Base-by-base conservation (phyloP, 1,140 invertebrate species). In the Drosophila arawakana region DNA sequence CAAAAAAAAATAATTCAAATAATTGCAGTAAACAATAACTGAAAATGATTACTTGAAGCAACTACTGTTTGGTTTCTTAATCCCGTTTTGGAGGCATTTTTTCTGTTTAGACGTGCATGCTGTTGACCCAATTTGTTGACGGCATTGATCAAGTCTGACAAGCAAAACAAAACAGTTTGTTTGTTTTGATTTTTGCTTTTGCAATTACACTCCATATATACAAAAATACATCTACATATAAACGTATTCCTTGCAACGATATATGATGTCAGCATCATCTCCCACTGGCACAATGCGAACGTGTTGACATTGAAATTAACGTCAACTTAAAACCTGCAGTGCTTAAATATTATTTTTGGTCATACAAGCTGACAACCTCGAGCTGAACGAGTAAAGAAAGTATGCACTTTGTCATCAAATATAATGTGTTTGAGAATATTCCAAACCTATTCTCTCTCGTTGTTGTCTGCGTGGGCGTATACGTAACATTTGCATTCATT, bases 101-200 rank as follows among this genome's bases (percentile, higher is more conserved):
- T 30, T 39, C 58, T 35, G 49, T 57, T 34, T 67, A n/a, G n/a
- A 43, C 41, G n/a, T 43, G 41, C n/a, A 43, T 43, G 9, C 41
- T 63, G 70, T 62, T 85, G 81, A 82, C 82, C 83, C 73, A 88
- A 88, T 88, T 85, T 54, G 65, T 63, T 57, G 50, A 65, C 77
- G 63, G 50, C 72, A 74, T 74, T 44, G 70, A 68, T 61, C 46
- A 69, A 61, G 65, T 72, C 41, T 55, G 18, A 73, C 35, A 37
- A 43, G 59, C 58, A 82, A 75, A 70, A 61, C 63, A 68, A 76
- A 73, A 69, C 81, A 44, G 69, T 76, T 69, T 81, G 61, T 70
- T 82, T 74, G 47, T 65, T 80, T 58, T 57, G n/a, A 52, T 62
- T 61, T 58, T 77, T 65, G 52, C 47, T 70, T 55, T 60, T 71